A percentile compares a stretch with the other conserved stretches of the same genome.
Conservation (phyloP, 2,797 vertebrate genomes). For the Dryobates pubescens region DNA sequence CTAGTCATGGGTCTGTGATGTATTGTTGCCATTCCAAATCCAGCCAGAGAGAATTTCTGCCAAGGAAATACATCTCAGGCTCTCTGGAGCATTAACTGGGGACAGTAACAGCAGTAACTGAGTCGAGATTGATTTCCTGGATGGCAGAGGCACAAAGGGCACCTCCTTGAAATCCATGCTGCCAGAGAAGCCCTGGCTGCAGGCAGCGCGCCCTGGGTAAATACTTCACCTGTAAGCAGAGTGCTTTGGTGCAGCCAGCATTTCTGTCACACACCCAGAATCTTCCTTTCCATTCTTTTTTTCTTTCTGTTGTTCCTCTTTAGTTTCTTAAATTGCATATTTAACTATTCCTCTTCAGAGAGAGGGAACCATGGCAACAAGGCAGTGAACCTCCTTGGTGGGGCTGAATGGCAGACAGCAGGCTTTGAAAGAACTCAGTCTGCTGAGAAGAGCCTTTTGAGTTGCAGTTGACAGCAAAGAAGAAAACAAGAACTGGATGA, state of each 20-base stretch:
- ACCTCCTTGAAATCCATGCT: background rate
- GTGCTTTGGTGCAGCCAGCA: constrained; percentile 25
- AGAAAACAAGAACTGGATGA: constrained; percentile 32
- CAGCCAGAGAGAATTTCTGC: background rate
- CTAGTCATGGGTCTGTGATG: background rate
- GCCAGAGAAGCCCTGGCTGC: background rate
- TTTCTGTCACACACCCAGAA: constrained; percentile 2
- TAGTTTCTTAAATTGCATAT: constrained; percentile 73
- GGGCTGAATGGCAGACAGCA: constrained; percentile 9
- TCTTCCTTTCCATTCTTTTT: background rate
- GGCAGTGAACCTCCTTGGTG: constrained; percentile 72
- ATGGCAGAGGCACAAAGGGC: background rate
- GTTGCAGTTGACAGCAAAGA: constrained; percentile 43
- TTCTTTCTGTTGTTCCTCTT: constrained; percentile 35
- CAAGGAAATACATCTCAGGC: background rate
- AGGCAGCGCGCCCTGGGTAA: background rate
- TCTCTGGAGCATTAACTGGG: background rate
- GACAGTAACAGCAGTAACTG: background rate
- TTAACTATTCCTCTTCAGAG: constrained; percentile 74
- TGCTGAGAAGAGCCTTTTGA: constrained; percentile 43
- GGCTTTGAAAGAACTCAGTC: constrained; percentile 52
- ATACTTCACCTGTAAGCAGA: background rate
- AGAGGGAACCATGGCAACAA: constrained; percentile 76
- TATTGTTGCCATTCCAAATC: background rate
- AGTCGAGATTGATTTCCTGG: background rate